Percentiles rank a stretch among this genome's conserved stretches.
phyloP scores from a whole-genome alignment of 2,113 vertebrate species.

The Blennius ocellaris region DNA sequence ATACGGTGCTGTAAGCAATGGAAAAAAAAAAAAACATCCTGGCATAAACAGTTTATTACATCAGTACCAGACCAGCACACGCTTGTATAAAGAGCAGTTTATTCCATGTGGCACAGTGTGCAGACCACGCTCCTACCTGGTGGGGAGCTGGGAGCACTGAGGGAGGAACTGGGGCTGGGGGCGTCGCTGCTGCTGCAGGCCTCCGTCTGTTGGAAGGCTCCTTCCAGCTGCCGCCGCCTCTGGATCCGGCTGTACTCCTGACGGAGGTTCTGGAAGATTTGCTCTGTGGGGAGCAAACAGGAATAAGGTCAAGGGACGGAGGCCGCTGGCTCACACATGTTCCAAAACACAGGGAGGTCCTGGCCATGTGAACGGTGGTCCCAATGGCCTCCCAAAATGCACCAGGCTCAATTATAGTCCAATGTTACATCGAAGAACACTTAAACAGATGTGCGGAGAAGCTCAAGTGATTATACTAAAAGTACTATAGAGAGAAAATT shows the following conservation, averaged over 20 bases:
- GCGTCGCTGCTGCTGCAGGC: slow-evolving; percentile 83
- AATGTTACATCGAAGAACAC: not conserved
- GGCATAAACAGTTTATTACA: not conserved
- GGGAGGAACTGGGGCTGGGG: slow-evolving; percentile 83
- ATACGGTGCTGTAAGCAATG: not conserved
- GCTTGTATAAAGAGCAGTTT: not conserved
- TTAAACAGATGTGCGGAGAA: not conserved
- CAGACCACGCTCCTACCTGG: slow-evolving; percentile 80
- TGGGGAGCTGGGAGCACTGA: slow-evolving; percentile 88
- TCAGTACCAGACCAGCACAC: not conserved
- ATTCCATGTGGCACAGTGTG: too few species aligned
- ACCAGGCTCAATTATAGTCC: not conserved
- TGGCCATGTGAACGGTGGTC: not conserved
- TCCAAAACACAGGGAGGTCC: not conserved
- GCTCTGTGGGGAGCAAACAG: slow-evolving; percentile 80
- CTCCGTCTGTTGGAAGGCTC: slow-evolving; percentile 90
- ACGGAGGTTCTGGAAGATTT: slow-evolving; percentile 94
- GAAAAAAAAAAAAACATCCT: not conserved
- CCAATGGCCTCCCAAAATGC: not conserved
- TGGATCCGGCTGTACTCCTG: slow-evolving; percentile 94
- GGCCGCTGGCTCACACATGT: not conserved
- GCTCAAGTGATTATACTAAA: not conserved
- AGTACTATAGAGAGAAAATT: not conserved
- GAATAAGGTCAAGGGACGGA: slow-evolving; percentile 24
- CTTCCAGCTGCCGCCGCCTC: slow-evolving; percentile 92